Evolutionary conservation across 2,113 vertebrate species (phyloP).

Genomic region (Chiloscyllium plagiosum): DNA sequence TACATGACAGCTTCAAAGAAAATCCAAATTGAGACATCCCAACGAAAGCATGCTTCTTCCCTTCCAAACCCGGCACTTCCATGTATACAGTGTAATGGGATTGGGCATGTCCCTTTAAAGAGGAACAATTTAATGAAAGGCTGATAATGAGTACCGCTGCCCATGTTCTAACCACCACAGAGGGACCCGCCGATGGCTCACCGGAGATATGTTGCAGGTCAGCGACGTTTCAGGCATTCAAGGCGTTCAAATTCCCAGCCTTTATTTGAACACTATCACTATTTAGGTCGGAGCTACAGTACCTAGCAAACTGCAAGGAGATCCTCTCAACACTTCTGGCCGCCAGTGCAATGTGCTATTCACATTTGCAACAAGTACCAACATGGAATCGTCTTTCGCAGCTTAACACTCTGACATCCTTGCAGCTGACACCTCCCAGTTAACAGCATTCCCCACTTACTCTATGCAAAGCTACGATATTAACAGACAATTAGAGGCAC

Average conservation of each 20-base stretch:
- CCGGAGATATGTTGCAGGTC: background rate
- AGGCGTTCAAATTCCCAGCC: background rate
- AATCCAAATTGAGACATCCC: background rate
- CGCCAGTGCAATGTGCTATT: background rate
- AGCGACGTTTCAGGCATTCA: background rate
- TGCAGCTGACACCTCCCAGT: background rate
- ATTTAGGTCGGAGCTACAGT: background rate
- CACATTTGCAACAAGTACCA: background rate
- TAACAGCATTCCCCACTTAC: constrained; percentile 3
- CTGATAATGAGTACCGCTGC: background rate
- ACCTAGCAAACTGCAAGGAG: background rate
- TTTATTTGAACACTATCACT: background rate
- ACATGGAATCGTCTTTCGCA: background rate
- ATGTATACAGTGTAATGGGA: background rate
- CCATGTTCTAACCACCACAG: too few species aligned
- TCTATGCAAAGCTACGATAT: background rate
- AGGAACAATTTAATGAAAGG: background rate
- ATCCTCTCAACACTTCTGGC: background rate
- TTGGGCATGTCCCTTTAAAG: background rate
- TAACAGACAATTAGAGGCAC: background rate
- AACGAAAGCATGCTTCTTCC: background rate
- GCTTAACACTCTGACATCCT: background rate
- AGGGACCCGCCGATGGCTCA: background rate
- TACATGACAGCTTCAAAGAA: too few species aligned
- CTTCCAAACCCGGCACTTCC: background rate